Evolutionary conservation across 2,888 invertebrate species (phyloP).

Genomic region (Mimumesa dahlbomi): DNA sequence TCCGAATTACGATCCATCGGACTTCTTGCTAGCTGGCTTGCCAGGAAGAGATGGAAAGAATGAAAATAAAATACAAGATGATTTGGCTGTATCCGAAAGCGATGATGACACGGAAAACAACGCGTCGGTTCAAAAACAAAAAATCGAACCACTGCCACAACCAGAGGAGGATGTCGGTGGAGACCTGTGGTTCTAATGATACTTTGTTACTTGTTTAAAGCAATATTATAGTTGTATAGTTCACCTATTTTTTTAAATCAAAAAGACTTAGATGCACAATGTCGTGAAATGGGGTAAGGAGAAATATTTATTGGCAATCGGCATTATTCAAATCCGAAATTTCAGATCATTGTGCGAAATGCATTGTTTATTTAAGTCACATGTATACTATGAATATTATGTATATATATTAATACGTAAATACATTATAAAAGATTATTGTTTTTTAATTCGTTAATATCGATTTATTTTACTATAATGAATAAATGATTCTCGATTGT

Average conservation of each 20-base stretch:
- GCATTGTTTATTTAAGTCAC: no score
- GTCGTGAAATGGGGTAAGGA: constrained; percentile 12
- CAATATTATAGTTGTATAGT: constrained; percentile 22
- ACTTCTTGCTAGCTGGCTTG: constrained; percentile 86
- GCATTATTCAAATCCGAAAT: constrained; percentile 20
- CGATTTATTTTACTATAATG: no score
- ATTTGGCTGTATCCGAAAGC: constrained; percentile 89
- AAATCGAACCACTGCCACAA: constrained; percentile 65
- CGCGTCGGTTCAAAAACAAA: constrained; percentile 60
- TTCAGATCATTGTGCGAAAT: constrained; percentile 18
- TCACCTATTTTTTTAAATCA: constrained; percentile 26
- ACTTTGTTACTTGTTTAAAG: constrained; percentile 13
- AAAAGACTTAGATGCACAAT: constrained; percentile 19
- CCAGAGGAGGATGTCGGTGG: constrained; percentile 82
- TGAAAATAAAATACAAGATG: constrained; percentile 86
- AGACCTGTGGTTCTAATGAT: constrained; percentile 83
- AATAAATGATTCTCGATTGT: no score
- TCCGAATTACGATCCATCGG: constrained; percentile 92
- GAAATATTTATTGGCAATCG: constrained; percentile 41
- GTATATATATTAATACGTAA: constrained; percentile 50
- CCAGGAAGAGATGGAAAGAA: constrained; percentile 77
- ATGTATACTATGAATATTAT: constrained; percentile 37
- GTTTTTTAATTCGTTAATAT: constrained; percentile 34
- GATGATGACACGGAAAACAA: constrained; percentile 83
- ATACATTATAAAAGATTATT: constrained; percentile 48